Percentiles rank a stretch among this genome's conserved stretches.
Evolutionary conservation across 2,888 invertebrate genomes (phyloP).

Genomic region (Nemotelus nigrinus): DNA sequence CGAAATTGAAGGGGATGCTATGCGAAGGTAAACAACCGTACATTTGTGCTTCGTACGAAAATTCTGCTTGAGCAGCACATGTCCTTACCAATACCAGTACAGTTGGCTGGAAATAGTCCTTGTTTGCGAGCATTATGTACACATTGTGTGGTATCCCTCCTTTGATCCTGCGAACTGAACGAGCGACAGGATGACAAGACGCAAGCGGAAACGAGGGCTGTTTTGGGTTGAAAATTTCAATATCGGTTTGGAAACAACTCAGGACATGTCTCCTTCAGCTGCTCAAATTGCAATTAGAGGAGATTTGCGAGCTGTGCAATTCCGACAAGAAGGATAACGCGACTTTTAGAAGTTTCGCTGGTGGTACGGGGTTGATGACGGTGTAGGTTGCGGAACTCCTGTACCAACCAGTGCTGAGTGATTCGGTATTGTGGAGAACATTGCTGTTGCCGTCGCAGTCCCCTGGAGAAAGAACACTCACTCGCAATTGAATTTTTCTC

Average conservation of each 20-base stretch:
- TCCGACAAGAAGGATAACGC: conserved; percentile 40
- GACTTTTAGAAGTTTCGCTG: conserved; percentile 19
- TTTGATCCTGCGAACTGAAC: not conserved
- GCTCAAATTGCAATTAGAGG: conserved; percentile 44
- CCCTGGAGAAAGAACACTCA: conserved; percentile 1
- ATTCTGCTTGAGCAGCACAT: conserved; percentile 31
- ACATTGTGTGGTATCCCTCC: conserved; percentile 8
- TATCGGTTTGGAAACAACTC: conserved; percentile 22
- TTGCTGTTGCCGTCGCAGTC: not conserved
- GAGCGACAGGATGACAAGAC: not conserved
- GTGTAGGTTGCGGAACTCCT: conserved; percentile 15
- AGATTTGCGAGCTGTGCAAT: conserved; percentile 43
- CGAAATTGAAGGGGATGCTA: conserved; percentile 16
- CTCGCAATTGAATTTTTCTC: not conserved
- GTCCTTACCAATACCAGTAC: conserved; percentile 33
- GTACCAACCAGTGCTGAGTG: conserved; percentile 36
- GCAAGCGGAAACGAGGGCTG: not conserved
- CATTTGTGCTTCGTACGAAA: not conserved
- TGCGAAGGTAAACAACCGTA: conserved; percentile 34
- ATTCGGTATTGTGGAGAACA: not conserved
- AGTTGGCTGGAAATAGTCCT: not conserved
- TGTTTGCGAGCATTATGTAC: conserved; percentile 12
- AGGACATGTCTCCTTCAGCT: conserved; percentile 42
- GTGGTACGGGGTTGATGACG: not conserved
- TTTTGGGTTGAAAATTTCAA: conserved; percentile 30